phyloP scores from a whole-genome alignment of 2,888 invertebrate species.

The Boloria euphrosyne region DNA sequence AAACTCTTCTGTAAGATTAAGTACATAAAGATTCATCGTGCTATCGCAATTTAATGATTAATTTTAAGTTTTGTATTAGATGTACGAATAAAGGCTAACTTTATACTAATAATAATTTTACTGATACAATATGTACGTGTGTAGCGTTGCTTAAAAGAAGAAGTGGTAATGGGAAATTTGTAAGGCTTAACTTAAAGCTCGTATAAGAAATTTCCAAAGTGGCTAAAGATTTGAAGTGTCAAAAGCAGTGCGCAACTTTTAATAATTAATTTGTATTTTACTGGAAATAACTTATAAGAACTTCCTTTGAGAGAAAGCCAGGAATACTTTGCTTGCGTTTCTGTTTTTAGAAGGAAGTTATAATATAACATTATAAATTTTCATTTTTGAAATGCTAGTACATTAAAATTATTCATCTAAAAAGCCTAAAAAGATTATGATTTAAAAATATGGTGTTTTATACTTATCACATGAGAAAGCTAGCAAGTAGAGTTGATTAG shows the following conservation, averaged over 20 bases:
- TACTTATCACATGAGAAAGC: too few relatives aligned
- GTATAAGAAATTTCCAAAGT: slow-evolving; percentile 2
- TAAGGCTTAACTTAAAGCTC: not conserved
- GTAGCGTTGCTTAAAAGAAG: not conserved
- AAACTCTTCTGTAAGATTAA: slow-evolving; percentile 6
- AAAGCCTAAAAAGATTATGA: too few relatives aligned
- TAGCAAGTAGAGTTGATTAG: too few relatives aligned
- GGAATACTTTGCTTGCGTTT: not conserved
- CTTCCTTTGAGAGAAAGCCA: not conserved
- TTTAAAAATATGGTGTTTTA: too few relatives aligned
- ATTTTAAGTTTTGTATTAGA: too few relatives aligned
- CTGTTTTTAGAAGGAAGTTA: not conserved
- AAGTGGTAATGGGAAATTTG: not conserved
- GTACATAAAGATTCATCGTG: not conserved
- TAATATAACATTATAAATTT: too few relatives aligned
- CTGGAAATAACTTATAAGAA: not conserved
- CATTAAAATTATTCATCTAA: too few relatives aligned
- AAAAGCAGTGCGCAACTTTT: slow-evolving; percentile 14
- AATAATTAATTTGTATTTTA: slow-evolving; percentile 15
- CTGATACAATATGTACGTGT: too few relatives aligned
- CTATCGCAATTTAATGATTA: not conserved
- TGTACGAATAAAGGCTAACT: too few relatives aligned
- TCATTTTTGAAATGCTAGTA: too few relatives aligned
- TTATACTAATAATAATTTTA: too few relatives aligned
- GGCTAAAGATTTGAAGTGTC: slow-evolving; percentile 7